Base-by-base conservation (phyloP, 2,113 vertebrate genomes). In the Perccottus glenii region DNA sequence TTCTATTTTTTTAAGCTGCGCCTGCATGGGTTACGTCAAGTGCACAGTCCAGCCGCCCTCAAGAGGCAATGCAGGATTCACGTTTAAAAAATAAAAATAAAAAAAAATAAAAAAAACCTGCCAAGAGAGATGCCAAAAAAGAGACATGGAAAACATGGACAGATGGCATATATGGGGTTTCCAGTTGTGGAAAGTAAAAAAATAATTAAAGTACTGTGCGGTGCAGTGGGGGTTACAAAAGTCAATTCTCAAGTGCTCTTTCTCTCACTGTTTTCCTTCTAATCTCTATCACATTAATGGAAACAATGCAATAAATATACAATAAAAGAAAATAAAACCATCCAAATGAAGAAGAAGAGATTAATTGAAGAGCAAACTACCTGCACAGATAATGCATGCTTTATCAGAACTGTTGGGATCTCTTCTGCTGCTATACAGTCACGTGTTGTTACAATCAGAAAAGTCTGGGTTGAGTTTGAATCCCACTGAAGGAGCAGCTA, bases 91-190 rank as follows among this genome's bases (percentile, higher is more conserved):
- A 27, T 43, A 53, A 35, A 7, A 33, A 35, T 4, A 55, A 38
- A 38, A 38, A 38, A 38, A 38, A 7, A 38, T 4, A 40, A 27
- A 27, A 27, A 27, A 27, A 27, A 12, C 51, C 44, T 1, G 67
- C 58, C 73, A 64, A 78, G 74, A 79, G 44, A 16, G 43, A 50
- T 19, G 57, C 52, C 70, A 48, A 16, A 60, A 5, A 52, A 4
- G 66, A 64, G 50, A 55, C 67, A 82, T 65, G 78, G 79, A 81
- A 71, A 43, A 57, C 40, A 74, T 4, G 33, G 66, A 67, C 53
- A 58, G 72, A 81, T 65, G 78, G 79, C 81, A 71, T 50, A 63
- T 36, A 19, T 62, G 63, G 69, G 70, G 56, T 84, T 88, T 89
- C 62, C 85, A 87, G 40, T 55, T 11, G 40, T 53, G 71, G 73